A percentile compares a stretch with the other conserved stretches of the same genome.
These are phyloP conservation scores for Fregata magnificens DNA, from an alignment of 2,113 vertebrate species.

Conservation along the genomic window DNA sequence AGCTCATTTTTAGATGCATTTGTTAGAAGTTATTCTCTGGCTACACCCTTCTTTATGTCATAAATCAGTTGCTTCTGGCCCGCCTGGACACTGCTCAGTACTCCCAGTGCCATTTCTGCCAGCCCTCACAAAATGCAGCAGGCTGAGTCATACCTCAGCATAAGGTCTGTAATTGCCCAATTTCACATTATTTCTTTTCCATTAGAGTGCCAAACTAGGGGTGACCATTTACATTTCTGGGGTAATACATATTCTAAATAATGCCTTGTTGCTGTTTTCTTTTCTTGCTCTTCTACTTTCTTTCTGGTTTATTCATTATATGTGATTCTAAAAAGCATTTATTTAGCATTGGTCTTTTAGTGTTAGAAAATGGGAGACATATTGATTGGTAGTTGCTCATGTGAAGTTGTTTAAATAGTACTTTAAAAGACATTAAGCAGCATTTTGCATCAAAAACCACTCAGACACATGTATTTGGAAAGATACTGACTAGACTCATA, in stretches of 20 bases:
- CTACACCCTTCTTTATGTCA: not conserved
- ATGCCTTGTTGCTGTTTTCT: not conserved
- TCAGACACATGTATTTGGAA: constrained; percentile 52
- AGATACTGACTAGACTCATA: constrained; percentile 68
- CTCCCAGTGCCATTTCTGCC: not conserved
- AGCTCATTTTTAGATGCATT: constrained; percentile 39
- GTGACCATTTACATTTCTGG: not conserved
- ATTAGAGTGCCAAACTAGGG: not conserved
- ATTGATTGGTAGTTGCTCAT: constrained; percentile 14
- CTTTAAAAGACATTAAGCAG: constrained; percentile 60
- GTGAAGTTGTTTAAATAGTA: constrained; percentile 55
- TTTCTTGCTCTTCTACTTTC: not conserved
- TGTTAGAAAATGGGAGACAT: not conserved
- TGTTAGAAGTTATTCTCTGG: not conserved
- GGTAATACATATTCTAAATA: not conserved
- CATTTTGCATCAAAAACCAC: constrained; percentile 60
- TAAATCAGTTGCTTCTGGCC: constrained; percentile 7
- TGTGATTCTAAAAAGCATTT: constrained; percentile 6
- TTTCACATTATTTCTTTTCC: constrained; percentile 25
- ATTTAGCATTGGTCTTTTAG: not conserved
- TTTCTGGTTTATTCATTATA: not conserved
- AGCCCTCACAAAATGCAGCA: constrained; percentile 38
- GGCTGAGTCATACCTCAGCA: constrained; percentile 20
- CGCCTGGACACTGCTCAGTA: not conserved
- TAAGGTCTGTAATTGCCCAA: constrained; percentile 15